A percentile compares a stretch with the other conserved stretches of the same genome.
These are phyloP conservation scores for Alentia gelatinosa DNA, from an alignment of 2,888 invertebrate species.

Conservation along the genomic window DNA sequence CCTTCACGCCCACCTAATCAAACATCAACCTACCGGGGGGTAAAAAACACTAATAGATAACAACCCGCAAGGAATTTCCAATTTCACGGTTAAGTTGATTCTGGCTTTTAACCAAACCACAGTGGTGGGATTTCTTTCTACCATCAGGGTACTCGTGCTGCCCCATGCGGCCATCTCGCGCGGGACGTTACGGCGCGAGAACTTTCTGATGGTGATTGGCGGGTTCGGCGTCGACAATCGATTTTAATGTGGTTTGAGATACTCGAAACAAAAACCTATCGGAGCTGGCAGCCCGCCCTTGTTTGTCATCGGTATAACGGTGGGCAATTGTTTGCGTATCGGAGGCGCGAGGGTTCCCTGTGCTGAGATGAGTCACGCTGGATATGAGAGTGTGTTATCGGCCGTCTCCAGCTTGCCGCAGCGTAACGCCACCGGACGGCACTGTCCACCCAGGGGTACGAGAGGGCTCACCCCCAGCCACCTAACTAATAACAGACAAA, in stretches of 20 bases:
- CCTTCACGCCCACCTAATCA: constrained; percentile 33
- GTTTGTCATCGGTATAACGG: not conserved
- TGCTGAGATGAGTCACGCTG: not conserved
- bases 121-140: not conserved
- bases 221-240: not conserved
- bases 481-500: not conserved
- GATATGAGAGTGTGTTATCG: not conserved
- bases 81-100: constrained; percentile 51
- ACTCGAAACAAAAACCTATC: not conserved
- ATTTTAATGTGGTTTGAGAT: constrained; percentile 19
- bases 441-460: not conserved
- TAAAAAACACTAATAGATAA: constrained; percentile 35
- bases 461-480: not conserved
- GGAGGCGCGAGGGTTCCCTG: not conserved
- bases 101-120: constrained; percentile 24
- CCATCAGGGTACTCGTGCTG: not conserved
- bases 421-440: not conserved
- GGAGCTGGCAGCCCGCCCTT: not conserved
- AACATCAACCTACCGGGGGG: not conserved
- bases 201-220: not conserved
- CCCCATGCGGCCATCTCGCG: not conserved
- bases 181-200: not conserved
- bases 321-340: not conserved
- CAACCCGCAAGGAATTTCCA: constrained; percentile 49
- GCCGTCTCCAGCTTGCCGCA: not conserved